Conservation (phyloP, 37 sponge, comb jelly and placozoan species). For the Dysidea cf. avara region DNA sequence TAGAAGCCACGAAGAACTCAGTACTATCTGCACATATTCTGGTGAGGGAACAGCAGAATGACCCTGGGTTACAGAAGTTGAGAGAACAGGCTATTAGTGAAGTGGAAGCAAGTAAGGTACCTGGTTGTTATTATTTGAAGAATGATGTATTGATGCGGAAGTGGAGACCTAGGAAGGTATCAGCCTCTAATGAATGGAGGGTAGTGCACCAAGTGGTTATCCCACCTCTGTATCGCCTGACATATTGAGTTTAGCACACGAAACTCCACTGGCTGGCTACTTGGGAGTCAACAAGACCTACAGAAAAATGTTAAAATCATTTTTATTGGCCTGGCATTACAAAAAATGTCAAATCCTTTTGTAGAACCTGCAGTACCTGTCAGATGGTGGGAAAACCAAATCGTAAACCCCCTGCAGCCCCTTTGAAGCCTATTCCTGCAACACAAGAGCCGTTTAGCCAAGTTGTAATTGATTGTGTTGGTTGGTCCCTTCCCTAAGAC, state of each 20-base stretch:
- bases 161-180: too few species aligned
- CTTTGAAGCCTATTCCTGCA: conserved; percentile 57
- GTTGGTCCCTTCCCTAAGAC: conserved; percentile 55
- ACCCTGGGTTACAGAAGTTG: too few species aligned
- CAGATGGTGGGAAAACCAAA: conserved; percentile 24
- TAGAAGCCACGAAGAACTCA: too few species aligned
- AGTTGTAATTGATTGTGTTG: conserved; percentile 69
- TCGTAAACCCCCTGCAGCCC: conserved; percentile 16
- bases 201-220: too few species aligned
- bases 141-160: too few species aligned
- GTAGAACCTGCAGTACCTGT: conserved; percentile 35
- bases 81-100: too few species aligned
- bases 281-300: conserved; percentile 55
- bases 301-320: conserved; percentile 25
- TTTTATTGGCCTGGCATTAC: conserved; percentile 56
- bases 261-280: conserved; percentile 45
- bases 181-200: too few species aligned
- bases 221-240: too few species aligned
- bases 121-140: too few species aligned
- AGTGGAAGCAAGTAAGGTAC: too few species aligned
- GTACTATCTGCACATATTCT: too few species aligned
- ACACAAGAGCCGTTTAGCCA: conserved; percentile 49
- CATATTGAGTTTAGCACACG: conserved; percentile 43
- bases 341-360: conserved; percentile 31
- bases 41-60: too few species aligned